Conservation (phyloP, 37 sponge, comb jelly and placozoan species). For the Aplysina aerophoba region DNA sequence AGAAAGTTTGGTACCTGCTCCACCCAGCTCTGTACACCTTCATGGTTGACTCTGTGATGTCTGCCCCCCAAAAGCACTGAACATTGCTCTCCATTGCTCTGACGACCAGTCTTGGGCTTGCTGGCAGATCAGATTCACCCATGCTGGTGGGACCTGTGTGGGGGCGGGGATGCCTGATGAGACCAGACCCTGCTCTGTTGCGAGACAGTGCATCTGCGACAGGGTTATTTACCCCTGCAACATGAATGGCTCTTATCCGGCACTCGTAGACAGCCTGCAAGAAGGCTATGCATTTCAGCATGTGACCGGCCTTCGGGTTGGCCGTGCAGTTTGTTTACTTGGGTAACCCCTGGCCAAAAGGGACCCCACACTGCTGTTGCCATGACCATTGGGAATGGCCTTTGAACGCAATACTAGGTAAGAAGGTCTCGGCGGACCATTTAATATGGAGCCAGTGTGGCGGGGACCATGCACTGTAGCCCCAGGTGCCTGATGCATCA, state of each 20-base stretch:
- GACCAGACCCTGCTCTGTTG: neutral
- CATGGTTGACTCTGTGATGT: constrained; percentile 37
- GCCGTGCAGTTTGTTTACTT: too few relatives aligned
- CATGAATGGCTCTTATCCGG: constrained; percentile 16
- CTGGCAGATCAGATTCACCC: constrained; percentile 6
- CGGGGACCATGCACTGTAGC: too few relatives aligned
- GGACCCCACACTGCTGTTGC: too few relatives aligned
- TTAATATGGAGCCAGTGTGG: too few relatives aligned
- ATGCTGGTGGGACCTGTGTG: constrained; percentile 12
- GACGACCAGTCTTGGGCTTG: constrained; percentile 45
- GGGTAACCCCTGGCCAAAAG: too few relatives aligned
- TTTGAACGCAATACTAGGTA: too few relatives aligned
- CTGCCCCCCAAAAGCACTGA: neutral
- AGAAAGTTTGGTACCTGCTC: constrained; percentile 14
- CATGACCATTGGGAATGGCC: too few relatives aligned
- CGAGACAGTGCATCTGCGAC: constrained; percentile 53
- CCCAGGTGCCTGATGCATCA: too few relatives aligned
- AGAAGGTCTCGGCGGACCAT: too few relatives aligned
- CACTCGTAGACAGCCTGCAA: constrained; percentile 31
- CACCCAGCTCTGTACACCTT: constrained; percentile 9
- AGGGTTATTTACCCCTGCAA: constrained; percentile 41
- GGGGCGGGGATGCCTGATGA: neutral
- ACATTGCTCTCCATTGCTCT: constrained; percentile 43
- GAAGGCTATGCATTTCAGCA: constrained; percentile 42
- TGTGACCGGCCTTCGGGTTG: too few relatives aligned